Evolutionary conservation across 2,797 vertebrate species (phyloP), one percentile per base, ranked within the genome.

Genomic region (Yasuhikotakia modesta): DNA sequence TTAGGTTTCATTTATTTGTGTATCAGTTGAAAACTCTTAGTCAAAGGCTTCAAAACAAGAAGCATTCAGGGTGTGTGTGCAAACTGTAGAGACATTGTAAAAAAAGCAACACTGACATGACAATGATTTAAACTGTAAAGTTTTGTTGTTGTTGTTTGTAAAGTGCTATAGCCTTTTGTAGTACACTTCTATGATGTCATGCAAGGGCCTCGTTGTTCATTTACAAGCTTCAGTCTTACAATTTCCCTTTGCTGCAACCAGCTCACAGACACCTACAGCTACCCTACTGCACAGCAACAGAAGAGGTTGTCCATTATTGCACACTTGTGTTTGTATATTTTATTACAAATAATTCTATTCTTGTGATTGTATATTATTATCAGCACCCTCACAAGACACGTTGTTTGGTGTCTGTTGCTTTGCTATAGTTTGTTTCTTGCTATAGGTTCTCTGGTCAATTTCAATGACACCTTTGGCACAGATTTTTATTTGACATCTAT

Each of bases 111-210:
- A n/a, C n/a, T n/a, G n/a, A n/a, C n/a, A n/a, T n/a, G n/a, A n/a
- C n/a, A n/a, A 48, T 50, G 21, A 21, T 60, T 32, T 58, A 66
- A 57, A 57, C 21, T 12, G 22, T 13, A 7, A 24, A 13, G 58
- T 58, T 2, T 53, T 53, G 1, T 43, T 58, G 7, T 61, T 32
- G 16, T 61, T 66, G n/a, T 72, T 78, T 65, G 50, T 60, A n/a
- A n/a, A n/a, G n/a, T n/a, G n/a, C 12, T 53, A 14, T 4, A 22
- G 21, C 57, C 48, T 2, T 39, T 39, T 53, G 5, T 27, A 24
- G n/a, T 66, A 19, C 57, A 16, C 45, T 70, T 22, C 7, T 14
- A 55, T 81, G 65, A 82, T 78, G 75, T 73, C 14, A 77, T 71
- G 73, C 66, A 81, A 17, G 14, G 12, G n/a, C 24, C 30, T 76